These are phyloP conservation scores for Drosophila dives DNA, from an alignment of 2,888 invertebrate genomes.

Conservation along the genomic window DNA sequence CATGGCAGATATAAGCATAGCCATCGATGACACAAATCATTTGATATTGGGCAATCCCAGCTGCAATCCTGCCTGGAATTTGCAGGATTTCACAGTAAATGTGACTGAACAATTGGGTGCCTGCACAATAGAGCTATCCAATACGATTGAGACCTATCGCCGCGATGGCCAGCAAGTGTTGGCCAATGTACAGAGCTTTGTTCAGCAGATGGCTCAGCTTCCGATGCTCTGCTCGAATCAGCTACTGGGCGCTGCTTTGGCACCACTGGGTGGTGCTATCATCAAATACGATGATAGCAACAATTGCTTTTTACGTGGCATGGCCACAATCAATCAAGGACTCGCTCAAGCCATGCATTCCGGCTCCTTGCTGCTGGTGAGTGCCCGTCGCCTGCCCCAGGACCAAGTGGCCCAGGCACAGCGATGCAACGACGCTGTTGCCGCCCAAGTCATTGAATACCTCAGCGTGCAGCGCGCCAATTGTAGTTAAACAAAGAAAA, in stretches of 20 bases:
- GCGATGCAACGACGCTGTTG: slow-evolving; percentile 56
- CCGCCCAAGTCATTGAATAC: slow-evolving; percentile 45
- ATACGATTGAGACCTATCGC: slow-evolving; percentile 36
- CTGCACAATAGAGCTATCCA: slow-evolving; percentile 57
- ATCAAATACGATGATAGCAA: slow-evolving; percentile 40
- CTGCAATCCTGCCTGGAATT: slow-evolving; percentile 62
- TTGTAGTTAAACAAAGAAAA: slow-evolving; percentile 42
- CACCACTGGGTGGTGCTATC: slow-evolving; percentile 21
- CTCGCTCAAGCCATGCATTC: slow-evolving; percentile 64
- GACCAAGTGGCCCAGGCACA: slow-evolving; percentile 49
- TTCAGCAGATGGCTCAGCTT: slow-evolving; percentile 64
- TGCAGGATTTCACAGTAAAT: slow-evolving; percentile 64
- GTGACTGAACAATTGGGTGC: slow-evolving; percentile 54
- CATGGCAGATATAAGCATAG: slow-evolving; percentile 53
- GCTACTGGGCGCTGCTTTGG: slow-evolving; percentile 19
- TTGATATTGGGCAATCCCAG: slow-evolving; percentile 55
- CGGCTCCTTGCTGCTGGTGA: slow-evolving; percentile 60
- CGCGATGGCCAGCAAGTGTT: slow-evolving; percentile 47
- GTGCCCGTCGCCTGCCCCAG: slow-evolving; percentile 57
- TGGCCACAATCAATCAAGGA: slow-evolving; percentile 65
- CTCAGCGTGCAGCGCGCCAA: slow-evolving; percentile 55
- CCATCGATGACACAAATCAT: slow-evolving; percentile 60
- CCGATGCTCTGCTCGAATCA: slow-evolving; percentile 53
- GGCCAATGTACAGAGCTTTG: slow-evolving; percentile 46
- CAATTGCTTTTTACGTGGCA: slow-evolving; percentile 67